These are phyloP conservation scores for Tuberolachnus salignus DNA, from an alignment of 2,888 invertebrate species.

Conservation along the genomic window DNA sequence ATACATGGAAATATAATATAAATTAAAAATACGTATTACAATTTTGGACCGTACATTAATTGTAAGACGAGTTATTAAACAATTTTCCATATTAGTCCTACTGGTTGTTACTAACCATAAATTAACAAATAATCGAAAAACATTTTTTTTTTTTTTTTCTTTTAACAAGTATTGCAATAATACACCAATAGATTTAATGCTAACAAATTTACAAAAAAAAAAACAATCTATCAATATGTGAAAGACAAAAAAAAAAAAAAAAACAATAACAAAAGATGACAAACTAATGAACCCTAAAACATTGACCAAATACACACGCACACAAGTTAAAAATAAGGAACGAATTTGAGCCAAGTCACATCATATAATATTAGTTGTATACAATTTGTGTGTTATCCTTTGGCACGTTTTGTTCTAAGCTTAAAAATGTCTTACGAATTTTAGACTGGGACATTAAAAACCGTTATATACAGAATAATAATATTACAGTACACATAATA, in stretches of 20 bases:
- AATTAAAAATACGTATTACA: no score
- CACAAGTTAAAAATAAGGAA: slow-evolving; percentile 47
- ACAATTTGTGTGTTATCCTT: slow-evolving; percentile 52
- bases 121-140: slow-evolving; percentile 24
- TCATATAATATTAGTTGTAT: slow-evolving; percentile 51
- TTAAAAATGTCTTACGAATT: slow-evolving; percentile 31
- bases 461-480: slow-evolving; percentile 7
- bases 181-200: slow-evolving; percentile 22
- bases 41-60: background rate
- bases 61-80: background rate
- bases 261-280: slow-evolving; percentile 33
- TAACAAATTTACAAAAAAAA: slow-evolving; percentile 3
- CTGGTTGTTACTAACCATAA: background rate
- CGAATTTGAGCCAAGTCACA: slow-evolving; percentile 50
- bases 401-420: slow-evolving; percentile 52
- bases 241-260: background rate
- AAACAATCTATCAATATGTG: slow-evolving; percentile 5
- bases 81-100: background rate
- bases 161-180: slow-evolving; percentile 36
- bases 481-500: background rate
- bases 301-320: slow-evolving; percentile 47
- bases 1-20: no score
- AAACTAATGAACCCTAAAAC: slow-evolving; percentile 38
- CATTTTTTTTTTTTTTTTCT: background rate
- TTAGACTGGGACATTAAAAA: slow-evolving; percentile 8